A percentile compares a stretch with the other conserved stretches of the same genome.
Conservation (phyloP, 2,797 vertebrate species). For the Kryptolebias ocellatus region DNA sequence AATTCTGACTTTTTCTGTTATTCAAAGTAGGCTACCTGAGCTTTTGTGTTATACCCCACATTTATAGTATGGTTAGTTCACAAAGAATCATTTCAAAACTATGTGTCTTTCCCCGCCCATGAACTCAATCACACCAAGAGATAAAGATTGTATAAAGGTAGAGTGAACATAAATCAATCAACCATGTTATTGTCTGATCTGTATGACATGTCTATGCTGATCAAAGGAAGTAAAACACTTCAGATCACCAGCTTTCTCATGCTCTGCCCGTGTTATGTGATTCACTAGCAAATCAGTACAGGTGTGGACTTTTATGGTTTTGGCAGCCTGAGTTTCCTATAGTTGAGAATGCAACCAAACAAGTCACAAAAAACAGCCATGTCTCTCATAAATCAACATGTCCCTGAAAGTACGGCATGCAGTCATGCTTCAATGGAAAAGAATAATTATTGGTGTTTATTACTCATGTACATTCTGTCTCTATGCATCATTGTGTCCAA, state of each 20-base stretch:
- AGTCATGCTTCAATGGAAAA: slow-evolving; percentile 45
- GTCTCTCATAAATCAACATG: slow-evolving; percentile 76
- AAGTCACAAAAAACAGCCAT: slow-evolving; percentile 80
- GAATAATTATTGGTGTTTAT: slow-evolving; percentile 56
- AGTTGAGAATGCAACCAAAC: slow-evolving; percentile 82
- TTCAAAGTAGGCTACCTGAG: neutral
- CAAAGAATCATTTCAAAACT: slow-evolving; percentile 27
- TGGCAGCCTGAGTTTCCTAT: slow-evolving; percentile 66
- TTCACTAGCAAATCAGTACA: slow-evolving; percentile 60
- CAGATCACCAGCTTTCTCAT: slow-evolving; percentile 63
- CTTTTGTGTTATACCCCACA: neutral
- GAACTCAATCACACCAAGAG: slow-evolving; percentile 12
- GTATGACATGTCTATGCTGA: slow-evolving; percentile 31
- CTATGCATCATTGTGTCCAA: slow-evolving; percentile 42
- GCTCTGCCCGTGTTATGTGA: slow-evolving; percentile 43
- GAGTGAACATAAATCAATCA: slow-evolving; percentile 54
- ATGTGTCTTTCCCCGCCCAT: slow-evolving; percentile 21
- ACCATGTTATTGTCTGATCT: slow-evolving; percentile 14
- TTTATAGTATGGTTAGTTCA: neutral
- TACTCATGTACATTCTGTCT: slow-evolving; percentile 51
- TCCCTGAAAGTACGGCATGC: slow-evolving; percentile 63
- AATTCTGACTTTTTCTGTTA: no score
- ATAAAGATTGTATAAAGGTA: slow-evolving; percentile 16
- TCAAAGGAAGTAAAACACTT: slow-evolving; percentile 55
- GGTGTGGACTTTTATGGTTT: slow-evolving; percentile 78